A percentile compares a stretch with the other conserved stretches of the same genome.
These are phyloP conservation scores for Megalurothrips usitatus DNA, from an alignment of 2,888 invertebrate species.

Conservation along the genomic window DNA sequence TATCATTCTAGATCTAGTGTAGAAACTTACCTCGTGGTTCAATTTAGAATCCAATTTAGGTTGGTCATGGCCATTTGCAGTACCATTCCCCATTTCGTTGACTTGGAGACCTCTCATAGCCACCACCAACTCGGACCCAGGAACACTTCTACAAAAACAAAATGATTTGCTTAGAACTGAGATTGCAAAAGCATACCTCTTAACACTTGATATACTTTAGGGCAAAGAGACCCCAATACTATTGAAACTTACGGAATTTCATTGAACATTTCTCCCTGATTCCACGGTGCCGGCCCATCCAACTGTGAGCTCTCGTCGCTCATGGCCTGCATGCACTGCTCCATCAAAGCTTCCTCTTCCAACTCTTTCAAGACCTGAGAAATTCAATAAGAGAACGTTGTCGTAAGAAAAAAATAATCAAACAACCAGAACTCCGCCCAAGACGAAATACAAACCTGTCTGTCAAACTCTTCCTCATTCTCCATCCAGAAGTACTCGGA, in stretches of 20 bases:
- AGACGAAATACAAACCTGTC: constrained; percentile 58
- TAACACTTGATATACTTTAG: no score
- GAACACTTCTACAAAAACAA: neutral
- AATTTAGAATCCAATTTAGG: neutral
- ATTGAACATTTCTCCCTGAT: neutral
- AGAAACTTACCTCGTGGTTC: neutral
- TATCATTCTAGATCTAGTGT: neutral
- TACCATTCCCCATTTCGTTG: neutral
- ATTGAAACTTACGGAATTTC: neutral
- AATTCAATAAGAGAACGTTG: constrained; percentile 33
- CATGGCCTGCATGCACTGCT: constrained; percentile 82
- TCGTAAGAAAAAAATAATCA: constrained; percentile 25
- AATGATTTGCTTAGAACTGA: neutral
- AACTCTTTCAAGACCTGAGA: constrained; percentile 74
- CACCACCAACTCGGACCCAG: neutral
- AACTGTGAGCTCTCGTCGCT: constrained; percentile 54
- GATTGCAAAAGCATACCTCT: neutral
- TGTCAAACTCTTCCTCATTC: constrained; percentile 87
- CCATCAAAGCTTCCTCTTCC: constrained; percentile 82
- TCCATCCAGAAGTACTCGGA: constrained; percentile 95
- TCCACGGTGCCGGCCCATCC: neutral
- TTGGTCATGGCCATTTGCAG: neutral
- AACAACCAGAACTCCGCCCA: constrained; percentile 33
- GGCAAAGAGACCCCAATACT: no score
- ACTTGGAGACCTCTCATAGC: constrained; percentile 10